phyloP scores from a whole-genome alignment of 2,888 invertebrate genomes.

The Bruchidius siliquastri region DNA sequence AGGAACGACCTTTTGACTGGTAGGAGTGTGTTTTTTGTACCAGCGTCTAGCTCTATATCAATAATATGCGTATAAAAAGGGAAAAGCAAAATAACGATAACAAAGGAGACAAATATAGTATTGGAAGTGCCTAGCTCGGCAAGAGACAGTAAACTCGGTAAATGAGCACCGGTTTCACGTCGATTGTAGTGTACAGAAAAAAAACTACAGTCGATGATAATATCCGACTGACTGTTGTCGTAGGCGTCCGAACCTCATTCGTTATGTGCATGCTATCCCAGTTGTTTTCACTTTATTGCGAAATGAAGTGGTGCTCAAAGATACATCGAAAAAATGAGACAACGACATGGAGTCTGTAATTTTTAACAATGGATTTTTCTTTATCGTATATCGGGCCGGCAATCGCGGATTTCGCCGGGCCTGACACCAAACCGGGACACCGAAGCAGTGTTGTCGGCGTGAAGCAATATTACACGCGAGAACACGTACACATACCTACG shows the following conservation, averaged over 20 bases:
- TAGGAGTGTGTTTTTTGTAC: neutral
- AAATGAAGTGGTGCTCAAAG: neutral
- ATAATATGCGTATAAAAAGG: neutral
- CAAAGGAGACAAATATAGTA: neutral
- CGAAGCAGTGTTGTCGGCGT: too few species aligned
- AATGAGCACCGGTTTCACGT: neutral
- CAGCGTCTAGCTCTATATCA: neutral
- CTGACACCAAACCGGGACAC: too few species aligned
- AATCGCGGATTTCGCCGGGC: too few species aligned
- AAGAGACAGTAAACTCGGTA: neutral
- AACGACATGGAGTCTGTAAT: too few species aligned
- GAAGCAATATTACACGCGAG: too few species aligned
- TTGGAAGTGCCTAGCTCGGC: neutral
- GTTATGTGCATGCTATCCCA: neutral
- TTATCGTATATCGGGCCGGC: too few species aligned
- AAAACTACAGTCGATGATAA: neutral
- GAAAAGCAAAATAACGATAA: neutral
- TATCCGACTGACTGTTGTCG: neutral
- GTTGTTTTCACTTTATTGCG: neutral
- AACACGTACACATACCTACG: too few species aligned
- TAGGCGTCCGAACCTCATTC: neutral
- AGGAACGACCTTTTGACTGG: neutral
- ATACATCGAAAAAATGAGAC: neutral
- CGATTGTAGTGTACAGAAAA: neutral
- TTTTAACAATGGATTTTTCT: too few species aligned